These are phyloP conservation scores for Chlamydotis undulata DNA, from an alignment of 2,113 vertebrate species.

Conservation along the genomic window DNA sequence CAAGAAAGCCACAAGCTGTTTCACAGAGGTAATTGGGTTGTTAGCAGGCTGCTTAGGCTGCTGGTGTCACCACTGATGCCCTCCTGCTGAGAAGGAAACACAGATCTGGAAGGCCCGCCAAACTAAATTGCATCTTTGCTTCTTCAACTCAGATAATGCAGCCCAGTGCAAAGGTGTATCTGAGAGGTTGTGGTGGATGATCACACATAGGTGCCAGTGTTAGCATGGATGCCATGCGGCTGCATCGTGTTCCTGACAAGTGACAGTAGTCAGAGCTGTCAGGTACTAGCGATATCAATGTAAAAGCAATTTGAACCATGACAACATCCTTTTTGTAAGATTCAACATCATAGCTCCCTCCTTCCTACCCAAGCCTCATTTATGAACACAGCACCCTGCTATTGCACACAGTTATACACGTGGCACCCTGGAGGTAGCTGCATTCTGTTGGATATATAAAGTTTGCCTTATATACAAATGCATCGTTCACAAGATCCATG, in stretches of 20 bases:
- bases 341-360: background rate
- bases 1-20: background rate
- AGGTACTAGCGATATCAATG: background rate
- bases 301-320: background rate
- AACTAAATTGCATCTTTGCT: background rate
- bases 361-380: background rate
- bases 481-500: background rate
- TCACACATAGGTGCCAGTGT: fast-evolving
- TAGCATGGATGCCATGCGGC: background rate
- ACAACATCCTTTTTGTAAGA: background rate
- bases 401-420: background rate
- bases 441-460: background rate
- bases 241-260: background rate
- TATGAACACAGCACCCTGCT: background rate
- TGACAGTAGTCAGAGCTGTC: background rate
- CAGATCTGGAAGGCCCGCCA: background rate
- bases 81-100: background rate
- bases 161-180: background rate
- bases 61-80: background rate
- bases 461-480: background rate
- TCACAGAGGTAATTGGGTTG: background rate
- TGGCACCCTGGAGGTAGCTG: background rate
- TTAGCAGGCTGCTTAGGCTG: background rate
- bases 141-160: background rate
- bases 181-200: background rate